Base-by-base conservation (phyloP, 2,113 vertebrate species). In the Salvator merianae region DNA sequence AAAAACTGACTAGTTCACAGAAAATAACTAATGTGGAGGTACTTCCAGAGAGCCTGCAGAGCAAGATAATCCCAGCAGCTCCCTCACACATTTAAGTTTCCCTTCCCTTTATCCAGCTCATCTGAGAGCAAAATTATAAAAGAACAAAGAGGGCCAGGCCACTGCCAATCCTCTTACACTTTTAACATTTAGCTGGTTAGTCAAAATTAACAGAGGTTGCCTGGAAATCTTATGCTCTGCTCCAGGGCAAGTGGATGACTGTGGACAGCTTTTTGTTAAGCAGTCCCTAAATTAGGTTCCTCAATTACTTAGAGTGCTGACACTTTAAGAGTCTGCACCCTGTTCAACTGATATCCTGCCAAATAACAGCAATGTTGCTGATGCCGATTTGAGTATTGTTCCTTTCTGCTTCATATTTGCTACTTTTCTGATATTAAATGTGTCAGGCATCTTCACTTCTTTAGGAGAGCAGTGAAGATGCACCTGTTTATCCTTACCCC, bases 341-440 rank as follows among this genome's bases (percentile, higher is more conserved):
- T 63, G 77, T 71, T 85, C 83, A 79, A 85, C 73, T 69, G 68
- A 85, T 85, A 34, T 26, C 70, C 83, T 63, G 62, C 55, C 83
- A 85, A 84, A 85, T 79, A 69, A 79, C 76, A 85, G 66, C 47
- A 79, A 38, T 72, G 40, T 40, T 63, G 53, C 81, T 82, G 81
- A 82, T 43, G 80, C 70, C 40, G 63, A 82, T 53, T 10, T 7
- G 36, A 79, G 70, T 85, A 72, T 72, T 73, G 69, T 68, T 36
- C 47, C n/a, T 79, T 79, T 79, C 83, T 66, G 59, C 26, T 50
- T 79, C 77, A 34, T 71, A 72, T 84, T 84, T 84, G 53, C 76
- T 84, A 72, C 68, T 84, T 85, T 85, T 63, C 76, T 85, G 68
- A 55, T 85, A 79, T 85, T 85, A 85, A 70, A n/a, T n/a, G n/a